These are phyloP conservation scores for Nymphalis c-album DNA, from an alignment of 2,888 invertebrate species.

Conservation along the genomic window DNA sequence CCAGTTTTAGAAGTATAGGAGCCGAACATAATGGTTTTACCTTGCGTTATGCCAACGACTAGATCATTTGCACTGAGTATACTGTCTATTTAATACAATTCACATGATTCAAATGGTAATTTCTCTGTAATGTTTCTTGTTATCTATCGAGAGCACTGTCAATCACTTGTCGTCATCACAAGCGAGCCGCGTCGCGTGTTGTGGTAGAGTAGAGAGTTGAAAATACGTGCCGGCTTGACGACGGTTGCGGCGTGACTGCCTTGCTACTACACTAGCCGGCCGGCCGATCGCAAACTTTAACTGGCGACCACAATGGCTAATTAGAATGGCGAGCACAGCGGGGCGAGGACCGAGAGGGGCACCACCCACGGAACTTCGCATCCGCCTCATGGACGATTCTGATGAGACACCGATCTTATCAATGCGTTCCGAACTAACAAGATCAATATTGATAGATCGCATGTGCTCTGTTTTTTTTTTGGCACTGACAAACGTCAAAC, in stretches of 20 bases:
- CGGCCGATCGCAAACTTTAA: constrained; percentile 72
- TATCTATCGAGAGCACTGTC: constrained; percentile 66
- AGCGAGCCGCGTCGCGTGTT: constrained; percentile 54
- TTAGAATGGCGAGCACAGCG: constrained; percentile 76
- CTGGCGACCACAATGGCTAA: constrained; percentile 78
- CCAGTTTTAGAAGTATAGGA: constrained; percentile 69
- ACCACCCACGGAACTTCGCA: constrained; percentile 78
- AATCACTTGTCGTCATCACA: constrained; percentile 75
- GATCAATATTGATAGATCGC: constrained; percentile 40
- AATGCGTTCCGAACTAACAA: constrained; percentile 46
- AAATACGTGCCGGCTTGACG: constrained; percentile 60
- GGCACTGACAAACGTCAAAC: constrained; percentile 16
- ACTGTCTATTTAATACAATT: constrained; percentile 52
- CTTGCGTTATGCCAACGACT: constrained; percentile 66
- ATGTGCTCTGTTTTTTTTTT: constrained; percentile 29
- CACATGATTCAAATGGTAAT: constrained; percentile 58
- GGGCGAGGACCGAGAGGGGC: constrained; percentile 61
- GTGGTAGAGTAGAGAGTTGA: constrained; percentile 26
- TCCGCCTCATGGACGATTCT: constrained; percentile 72
- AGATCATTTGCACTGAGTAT: constrained; percentile 41
- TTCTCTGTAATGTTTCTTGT: constrained; percentile 52
- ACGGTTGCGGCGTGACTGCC: constrained; percentile 65
- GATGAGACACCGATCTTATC: constrained; percentile 65
- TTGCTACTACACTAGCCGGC: constrained; percentile 52
- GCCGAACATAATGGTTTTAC: constrained; percentile 74